A percentile compares a stretch with the other conserved stretches of the same genome.
Evolutionary conservation across 2,113 vertebrate genomes (phyloP).

Genomic region (Passerina amoena): DNA sequence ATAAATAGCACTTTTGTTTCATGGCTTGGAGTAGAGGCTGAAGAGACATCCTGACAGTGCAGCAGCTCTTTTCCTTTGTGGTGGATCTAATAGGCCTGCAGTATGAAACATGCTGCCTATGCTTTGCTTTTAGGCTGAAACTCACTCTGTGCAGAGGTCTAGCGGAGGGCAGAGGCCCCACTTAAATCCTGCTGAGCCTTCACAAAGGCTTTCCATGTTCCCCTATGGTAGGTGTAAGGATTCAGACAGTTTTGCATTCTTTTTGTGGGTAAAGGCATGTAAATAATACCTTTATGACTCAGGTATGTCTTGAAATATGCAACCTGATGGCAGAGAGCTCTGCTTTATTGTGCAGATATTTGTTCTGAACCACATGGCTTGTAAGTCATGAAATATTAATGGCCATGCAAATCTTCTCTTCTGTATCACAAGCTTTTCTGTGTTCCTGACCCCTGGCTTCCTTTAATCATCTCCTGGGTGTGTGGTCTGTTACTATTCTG

Average conservation of each 20-base stretch:
- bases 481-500: slow-evolving; percentile 48
- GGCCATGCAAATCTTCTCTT: slow-evolving; percentile 8
- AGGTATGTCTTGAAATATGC: background rate
- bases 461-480: slow-evolving; percentile 59
- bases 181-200: background rate
- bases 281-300: slow-evolving; percentile 2
- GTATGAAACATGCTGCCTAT: background rate
- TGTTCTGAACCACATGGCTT: background rate
- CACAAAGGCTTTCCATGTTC: background rate
- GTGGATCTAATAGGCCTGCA: background rate
- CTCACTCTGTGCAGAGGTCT: background rate
- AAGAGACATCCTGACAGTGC: background rate
- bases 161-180: background rate
- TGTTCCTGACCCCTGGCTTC: slow-evolving; percentile 34
- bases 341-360: slow-evolving; percentile 1
- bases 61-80: background rate
- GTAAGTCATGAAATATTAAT: slow-evolving; percentile 36
- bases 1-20: background rate
- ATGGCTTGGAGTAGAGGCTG: background rate
- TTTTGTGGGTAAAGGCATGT: background rate
- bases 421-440: background rate
- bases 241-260: background rate
- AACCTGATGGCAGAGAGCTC: background rate
- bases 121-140: background rate
- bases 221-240: accelerated